Conservation (phyloP, 1,140 invertebrate genomes). For the Aphelinus certus region DNA sequence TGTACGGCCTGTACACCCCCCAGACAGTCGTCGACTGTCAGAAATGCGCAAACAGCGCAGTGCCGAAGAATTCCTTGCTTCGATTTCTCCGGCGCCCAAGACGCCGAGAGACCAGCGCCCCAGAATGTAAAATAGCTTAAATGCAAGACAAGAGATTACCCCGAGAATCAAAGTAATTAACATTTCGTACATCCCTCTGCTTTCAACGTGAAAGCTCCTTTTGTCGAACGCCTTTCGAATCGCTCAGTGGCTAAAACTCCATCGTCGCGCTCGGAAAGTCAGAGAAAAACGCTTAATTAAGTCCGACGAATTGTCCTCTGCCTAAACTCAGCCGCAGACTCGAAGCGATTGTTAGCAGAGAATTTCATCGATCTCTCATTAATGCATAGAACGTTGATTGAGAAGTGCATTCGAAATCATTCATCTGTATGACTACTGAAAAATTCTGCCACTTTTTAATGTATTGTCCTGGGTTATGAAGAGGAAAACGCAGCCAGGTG, state of each 20-base stretch:
- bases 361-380: no score
- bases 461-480: no score
- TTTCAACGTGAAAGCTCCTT: slow-evolving; percentile 16
- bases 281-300: slow-evolving; percentile 53
- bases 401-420: no score
- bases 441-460: no score
- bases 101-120: slow-evolving; percentile 31
- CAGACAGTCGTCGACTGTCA: background rate
- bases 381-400: no score
- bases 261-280: background rate
- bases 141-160: slow-evolving; percentile 38
- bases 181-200: slow-evolving; percentile 37
- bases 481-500: no score
- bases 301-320: slow-evolving; percentile 28
- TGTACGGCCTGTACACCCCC: no score
- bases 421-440: no score
- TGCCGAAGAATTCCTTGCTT: slow-evolving; percentile 8
- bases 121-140: slow-evolving; percentile 41
- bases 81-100: slow-evolving; percentile 40
- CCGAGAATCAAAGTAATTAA: slow-evolving; percentile 42
- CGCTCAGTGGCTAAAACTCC: slow-evolving; percentile 3
- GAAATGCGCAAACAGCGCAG: background rate
- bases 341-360: slow-evolving; percentile 32
- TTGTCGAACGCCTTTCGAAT: slow-evolving; percentile 18
- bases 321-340: slow-evolving; percentile 16